Percentiles rank a stretch among this genome's conserved stretches.
These are phyloP conservation scores for Xestia sexstrigata DNA, from an alignment of 2,888 invertebrate genomes.

Conservation along the genomic window DNA sequence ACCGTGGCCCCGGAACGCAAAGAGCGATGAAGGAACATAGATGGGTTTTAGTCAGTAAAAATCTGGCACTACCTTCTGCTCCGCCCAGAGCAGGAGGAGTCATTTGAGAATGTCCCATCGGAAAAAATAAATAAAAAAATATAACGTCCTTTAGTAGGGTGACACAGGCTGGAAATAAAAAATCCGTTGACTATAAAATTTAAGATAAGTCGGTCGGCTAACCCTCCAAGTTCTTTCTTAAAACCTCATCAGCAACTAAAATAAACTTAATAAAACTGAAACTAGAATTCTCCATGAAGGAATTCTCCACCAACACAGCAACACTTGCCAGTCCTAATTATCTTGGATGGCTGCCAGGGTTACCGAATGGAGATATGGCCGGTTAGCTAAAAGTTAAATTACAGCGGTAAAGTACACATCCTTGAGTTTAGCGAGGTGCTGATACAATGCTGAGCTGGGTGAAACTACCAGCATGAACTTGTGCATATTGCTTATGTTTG, in stretches of 20 bases:
- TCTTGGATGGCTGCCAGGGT: slow-evolving; percentile 63
- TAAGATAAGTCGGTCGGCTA: neutral
- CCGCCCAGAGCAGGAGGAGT: too few species aligned
- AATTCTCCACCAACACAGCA: slow-evolving; percentile 50
- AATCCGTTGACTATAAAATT: neutral
- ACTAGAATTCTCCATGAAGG: slow-evolving; percentile 33
- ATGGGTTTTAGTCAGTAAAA: too few species aligned
- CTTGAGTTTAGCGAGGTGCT: slow-evolving; percentile 18
- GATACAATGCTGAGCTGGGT: slow-evolving; percentile 18
- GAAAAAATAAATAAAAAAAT: too few species aligned
- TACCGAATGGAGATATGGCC: slow-evolving; percentile 54
- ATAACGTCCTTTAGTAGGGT: neutral
- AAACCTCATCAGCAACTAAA: slow-evolving; percentile 1
- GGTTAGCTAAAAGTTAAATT: slow-evolving; percentile 61
- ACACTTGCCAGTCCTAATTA: slow-evolving; percentile 60
- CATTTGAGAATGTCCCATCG: too few species aligned
- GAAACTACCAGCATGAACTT: neutral
- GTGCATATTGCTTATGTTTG: slow-evolving; percentile 4
- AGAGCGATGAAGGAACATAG: too few species aligned
- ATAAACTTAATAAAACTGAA: slow-evolving; percentile 36
- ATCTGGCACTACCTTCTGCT: too few species aligned
- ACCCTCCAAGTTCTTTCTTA: neutral
- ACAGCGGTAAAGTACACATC: slow-evolving; percentile 43
- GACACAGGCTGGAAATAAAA: neutral
- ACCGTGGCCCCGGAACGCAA: too few species aligned